These are phyloP conservation scores for Eulemur rufifrons DNA, from an alignment of 2,113 vertebrate species.

Conservation along the genomic window DNA sequence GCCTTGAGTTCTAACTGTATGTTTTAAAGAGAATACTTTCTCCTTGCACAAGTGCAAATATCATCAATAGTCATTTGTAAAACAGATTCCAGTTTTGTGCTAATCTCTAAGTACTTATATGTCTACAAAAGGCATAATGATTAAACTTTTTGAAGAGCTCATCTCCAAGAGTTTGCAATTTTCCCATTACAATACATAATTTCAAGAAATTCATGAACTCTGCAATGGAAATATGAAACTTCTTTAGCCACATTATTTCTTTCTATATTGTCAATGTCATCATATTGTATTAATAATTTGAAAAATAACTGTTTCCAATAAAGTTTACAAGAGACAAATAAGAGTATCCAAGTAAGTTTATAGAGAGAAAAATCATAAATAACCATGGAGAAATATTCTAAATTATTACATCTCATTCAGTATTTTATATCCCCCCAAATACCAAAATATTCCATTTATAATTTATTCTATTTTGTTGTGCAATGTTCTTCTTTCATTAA, in stretches of 20 bases:
- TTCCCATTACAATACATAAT: neutral
- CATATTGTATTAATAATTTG: neutral
- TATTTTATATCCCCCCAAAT: neutral
- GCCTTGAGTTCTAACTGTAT: neutral
- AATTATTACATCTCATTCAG: neutral
- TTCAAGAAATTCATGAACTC: neutral
- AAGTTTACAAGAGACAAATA: neutral
- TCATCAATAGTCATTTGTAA: slow-evolving; percentile 14
- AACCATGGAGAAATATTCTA: neutral
- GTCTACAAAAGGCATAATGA: neutral
- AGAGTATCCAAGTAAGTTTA: neutral
- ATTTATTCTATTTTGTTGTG: neutral
- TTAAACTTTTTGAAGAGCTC: neutral
- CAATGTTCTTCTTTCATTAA: neutral
- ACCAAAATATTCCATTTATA: neutral
- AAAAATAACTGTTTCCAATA: slow-evolving; percentile 4
- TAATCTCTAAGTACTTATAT: neutral
- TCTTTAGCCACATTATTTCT: neutral
- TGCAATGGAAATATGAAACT: neutral
- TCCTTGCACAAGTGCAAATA: neutral
- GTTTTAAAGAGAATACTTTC: neutral
- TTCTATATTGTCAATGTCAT: neutral
- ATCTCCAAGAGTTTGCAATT: neutral
- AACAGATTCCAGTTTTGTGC: neutral
- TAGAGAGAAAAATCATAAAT: neutral